Base-by-base conservation (phyloP, 2,113 vertebrate genomes). In the Psophia crepitans region DNA sequence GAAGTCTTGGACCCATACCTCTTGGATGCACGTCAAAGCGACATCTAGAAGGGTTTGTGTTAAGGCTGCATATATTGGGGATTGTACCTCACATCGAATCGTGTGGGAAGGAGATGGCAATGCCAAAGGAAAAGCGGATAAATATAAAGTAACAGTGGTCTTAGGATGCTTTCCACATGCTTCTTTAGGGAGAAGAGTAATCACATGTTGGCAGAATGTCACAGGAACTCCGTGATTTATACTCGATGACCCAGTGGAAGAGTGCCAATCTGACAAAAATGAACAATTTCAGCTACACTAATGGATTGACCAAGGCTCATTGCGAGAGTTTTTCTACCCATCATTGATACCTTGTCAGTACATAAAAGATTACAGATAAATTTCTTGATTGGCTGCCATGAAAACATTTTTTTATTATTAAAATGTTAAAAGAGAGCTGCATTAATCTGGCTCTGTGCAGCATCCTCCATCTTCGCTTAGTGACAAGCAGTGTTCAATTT, bases 231-330 rank as follows among this genome's bases (percentile, higher is more conserved):
- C 76, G 54, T 86, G 70, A 80, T 91, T 89, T 93, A 51, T 93
- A 70, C 70, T 86, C 87, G 3, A 3, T 51, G 94, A 92, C 63
- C 63, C 65, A 23, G 60, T 96, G 96, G 97, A 93, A 80, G 11
- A 26, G 43, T 19, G 94, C 96, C 97, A 71, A 8, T 84, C 65
- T 95, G 95, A 95, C 96, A 95, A 46, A 95, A 96, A 96, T 97
- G 95, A 87, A 89, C 96, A 95, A 44, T 97, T 97, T 95, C 60
- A 89, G 93, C 96, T 92, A 92, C 87, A 58, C 88, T 97, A 91
- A 91, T 54, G 89, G 90, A 89, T 93, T 92, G 75, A 89, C 90
- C 93, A 90, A 90, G 77, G 86, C 96, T 86, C 93, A 94, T 88
- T 89, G 97, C 85, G 53, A 21, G 88, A 93, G 93, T 77, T 89